phyloP scores from a whole-genome alignment of 2,113 vertebrate genomes.

The Megaleporinus macrocephalus region DNA sequence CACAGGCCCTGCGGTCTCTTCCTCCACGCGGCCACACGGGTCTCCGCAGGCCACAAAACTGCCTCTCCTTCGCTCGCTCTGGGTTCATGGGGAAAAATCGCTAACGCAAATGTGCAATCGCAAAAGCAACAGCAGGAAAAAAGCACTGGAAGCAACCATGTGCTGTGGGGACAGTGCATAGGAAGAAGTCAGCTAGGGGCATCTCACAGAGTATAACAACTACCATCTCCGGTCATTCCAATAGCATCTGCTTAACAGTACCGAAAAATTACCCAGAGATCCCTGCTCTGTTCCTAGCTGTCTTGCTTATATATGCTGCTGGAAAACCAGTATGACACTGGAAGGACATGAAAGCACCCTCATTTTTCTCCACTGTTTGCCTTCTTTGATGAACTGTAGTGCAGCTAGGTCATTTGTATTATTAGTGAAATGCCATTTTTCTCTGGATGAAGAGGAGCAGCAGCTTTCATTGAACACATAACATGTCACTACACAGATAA shows the following conservation, averaged over 20 bases:
- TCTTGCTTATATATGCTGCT: background rate
- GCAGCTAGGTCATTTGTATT: background rate
- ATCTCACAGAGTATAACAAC: background rate
- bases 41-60: background rate
- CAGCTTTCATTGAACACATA: background rate
- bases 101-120: background rate
- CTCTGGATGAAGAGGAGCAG: background rate
- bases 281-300: background rate
- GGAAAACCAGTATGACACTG: background rate
- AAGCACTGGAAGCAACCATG: background rate
- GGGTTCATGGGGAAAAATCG: background rate
- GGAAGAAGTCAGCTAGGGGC: background rate
- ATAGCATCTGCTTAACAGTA: background rate
- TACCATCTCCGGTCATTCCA: background rate
- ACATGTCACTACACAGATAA: background rate
- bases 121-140: background rate
- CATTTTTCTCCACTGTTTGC: background rate
- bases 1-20: slow-evolving; percentile 19
- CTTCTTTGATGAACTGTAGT: background rate
- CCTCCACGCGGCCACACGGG: background rate
- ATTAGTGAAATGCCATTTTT: background rate
- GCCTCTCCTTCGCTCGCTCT: background rate
- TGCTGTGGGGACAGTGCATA: background rate
- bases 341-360: background rate
- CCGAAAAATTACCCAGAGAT: background rate